Evolutionary conservation across 2,113 vertebrate species (phyloP).

Genomic region (Zosterops borbonicus): DNA sequence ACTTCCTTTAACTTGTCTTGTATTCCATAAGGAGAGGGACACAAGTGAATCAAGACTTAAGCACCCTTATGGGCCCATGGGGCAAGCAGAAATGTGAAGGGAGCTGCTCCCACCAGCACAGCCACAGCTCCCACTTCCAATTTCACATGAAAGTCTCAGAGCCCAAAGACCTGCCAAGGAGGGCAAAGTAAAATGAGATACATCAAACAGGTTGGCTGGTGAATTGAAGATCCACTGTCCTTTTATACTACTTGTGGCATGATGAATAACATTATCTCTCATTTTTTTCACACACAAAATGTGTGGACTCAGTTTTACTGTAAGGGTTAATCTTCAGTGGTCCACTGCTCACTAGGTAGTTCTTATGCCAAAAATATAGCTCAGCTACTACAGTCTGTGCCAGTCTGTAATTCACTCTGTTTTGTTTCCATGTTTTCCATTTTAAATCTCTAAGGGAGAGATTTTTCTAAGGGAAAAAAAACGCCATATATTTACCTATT

Average conservation of each 20-base stretch:
- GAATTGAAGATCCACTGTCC: neutral
- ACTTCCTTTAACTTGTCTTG: neutral
- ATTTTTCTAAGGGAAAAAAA: neutral
- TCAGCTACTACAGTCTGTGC: neutral
- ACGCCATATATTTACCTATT: neutral
- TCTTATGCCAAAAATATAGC: neutral
- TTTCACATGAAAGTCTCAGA: neutral
- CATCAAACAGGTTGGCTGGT: neutral
- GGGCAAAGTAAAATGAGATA: neutral
- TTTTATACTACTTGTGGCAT: neutral
- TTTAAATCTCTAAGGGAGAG: neutral
- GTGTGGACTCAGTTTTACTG: neutral
- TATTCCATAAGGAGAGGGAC: neutral
- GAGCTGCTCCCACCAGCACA: neutral
- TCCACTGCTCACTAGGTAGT: neutral
- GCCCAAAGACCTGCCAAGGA: neutral
- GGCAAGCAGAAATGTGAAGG: neutral
- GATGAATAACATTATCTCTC: neutral
- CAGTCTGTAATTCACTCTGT: neutral
- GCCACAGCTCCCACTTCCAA: neutral
- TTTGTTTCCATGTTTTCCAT: neutral
- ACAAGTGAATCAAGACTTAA: neutral
- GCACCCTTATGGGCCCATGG: fast-evolving
- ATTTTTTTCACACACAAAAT: neutral
- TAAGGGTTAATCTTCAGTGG: neutral